phyloP scores from a whole-genome alignment of 2,888 invertebrate genomes.

The Lycia hirtaria region DNA sequence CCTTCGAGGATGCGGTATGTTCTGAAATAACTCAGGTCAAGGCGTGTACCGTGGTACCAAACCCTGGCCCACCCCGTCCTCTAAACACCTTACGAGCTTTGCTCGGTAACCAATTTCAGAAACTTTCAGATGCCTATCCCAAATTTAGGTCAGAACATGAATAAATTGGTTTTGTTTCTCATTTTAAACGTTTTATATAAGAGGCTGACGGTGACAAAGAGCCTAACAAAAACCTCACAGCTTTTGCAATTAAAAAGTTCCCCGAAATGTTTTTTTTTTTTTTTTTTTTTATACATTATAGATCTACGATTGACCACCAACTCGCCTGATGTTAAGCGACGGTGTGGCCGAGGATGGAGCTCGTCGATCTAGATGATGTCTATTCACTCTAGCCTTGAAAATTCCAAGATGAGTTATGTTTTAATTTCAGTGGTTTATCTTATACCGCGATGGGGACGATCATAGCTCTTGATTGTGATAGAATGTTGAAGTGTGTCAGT shows the following conservation, averaged over 20 bases:
- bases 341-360: too few relatives aligned
- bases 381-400: too few relatives aligned
- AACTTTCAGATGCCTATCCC: slow-evolving; percentile 22
- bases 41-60: slow-evolving; percentile 30
- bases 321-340: too few relatives aligned
- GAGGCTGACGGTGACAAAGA: slow-evolving; percentile 31
- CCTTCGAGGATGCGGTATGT: slow-evolving; percentile 38
- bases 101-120: slow-evolving; percentile 28
- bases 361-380: too few relatives aligned
- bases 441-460: slow-evolving; percentile 16
- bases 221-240: slow-evolving; percentile 17
- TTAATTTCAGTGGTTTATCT: slow-evolving; percentile 32
- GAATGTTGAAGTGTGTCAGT: slow-evolving; percentile 1
- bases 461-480: slow-evolving; percentile 13
- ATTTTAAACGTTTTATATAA: slow-evolving; percentile 34
- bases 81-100: slow-evolving; percentile 25
- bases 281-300: too few relatives aligned
- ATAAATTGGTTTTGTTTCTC: slow-evolving; percentile 40
- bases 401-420: slow-evolving; percentile 30
- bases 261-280: slow-evolving; percentile 24
- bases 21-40: slow-evolving; percentile 42
- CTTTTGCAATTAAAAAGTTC: slow-evolving; percentile 37
- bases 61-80: slow-evolving; percentile 16
- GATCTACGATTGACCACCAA: too few relatives aligned
- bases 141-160: slow-evolving; percentile 40